Percentiles rank a stretch among this genome's conserved stretches.
Evolutionary conservation across 2,888 invertebrate genomes (phyloP).

Genomic region (Coleophora flavipennella): DNA sequence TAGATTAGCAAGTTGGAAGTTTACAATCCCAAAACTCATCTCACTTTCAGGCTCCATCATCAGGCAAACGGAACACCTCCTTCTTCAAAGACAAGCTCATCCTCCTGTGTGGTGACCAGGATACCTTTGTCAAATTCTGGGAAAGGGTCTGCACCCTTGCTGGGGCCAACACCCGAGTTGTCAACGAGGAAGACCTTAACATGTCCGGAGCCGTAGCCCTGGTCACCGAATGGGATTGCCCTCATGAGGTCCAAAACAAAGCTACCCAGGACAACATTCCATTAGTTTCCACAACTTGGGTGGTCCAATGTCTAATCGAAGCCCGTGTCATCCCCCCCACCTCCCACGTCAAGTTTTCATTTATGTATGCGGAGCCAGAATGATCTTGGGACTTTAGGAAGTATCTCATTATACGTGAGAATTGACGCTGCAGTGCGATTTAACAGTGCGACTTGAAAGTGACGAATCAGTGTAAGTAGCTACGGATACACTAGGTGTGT

Average conservation of each 20-base stretch:
- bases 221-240: constrained; percentile 76
- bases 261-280: constrained; percentile 75
- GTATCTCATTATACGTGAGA: constrained; percentile 64
- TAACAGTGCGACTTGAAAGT: constrained; percentile 26
- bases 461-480: constrained; percentile 17
- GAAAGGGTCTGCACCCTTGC: constrained; percentile 72
- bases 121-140: constrained; percentile 75
- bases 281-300: constrained; percentile 78
- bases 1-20: too few species aligned
- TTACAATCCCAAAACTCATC: background rate
- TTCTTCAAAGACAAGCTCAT: constrained; percentile 66
- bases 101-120: constrained; percentile 63
- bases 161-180: constrained; percentile 63
- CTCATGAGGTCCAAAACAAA: constrained; percentile 65
- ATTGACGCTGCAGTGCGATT: constrained; percentile 52
- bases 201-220: constrained; percentile 62
- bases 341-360: constrained; percentile 66
- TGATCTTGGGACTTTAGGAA: constrained; percentile 67
- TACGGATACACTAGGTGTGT: too few species aligned
- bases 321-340: constrained; percentile 65
- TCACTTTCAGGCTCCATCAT: constrained; percentile 33
- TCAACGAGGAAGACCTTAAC: constrained; percentile 61
- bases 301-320: constrained; percentile 78
- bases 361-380: constrained; percentile 68
- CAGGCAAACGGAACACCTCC: constrained; percentile 42